Percentiles rank a stretch among this genome's conserved stretches.
Conservation (phyloP, 2,113 vertebrate genomes). For the Thalassarche chlororhynchos region DNA sequence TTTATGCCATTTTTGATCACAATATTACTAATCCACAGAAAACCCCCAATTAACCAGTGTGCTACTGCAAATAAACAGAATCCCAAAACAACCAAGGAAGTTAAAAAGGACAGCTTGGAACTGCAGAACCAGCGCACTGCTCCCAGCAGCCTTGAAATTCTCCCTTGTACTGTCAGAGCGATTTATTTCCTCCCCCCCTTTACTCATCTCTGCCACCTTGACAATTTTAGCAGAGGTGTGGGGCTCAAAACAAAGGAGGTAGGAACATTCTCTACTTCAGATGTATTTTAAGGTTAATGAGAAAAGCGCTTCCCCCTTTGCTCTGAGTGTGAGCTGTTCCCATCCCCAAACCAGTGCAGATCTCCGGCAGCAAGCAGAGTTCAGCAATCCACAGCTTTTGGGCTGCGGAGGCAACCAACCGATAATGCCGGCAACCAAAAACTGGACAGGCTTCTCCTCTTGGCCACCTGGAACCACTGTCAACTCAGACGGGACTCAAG, state of each 20-base stretch:
- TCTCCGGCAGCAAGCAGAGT: background rate
- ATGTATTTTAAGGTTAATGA: background rate
- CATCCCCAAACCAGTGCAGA: background rate
- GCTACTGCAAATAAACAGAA: background rate
- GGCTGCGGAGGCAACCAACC: background rate
- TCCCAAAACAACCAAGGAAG: rapidly evolving
- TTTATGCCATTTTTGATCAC: background rate
- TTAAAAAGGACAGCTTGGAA: background rate
- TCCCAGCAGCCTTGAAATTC: background rate
- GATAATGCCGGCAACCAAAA: rapidly evolving
- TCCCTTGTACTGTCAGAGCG: background rate
- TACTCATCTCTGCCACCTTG: background rate
- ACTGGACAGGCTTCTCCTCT: background rate
- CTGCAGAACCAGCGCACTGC: background rate
- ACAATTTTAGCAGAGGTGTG: background rate
- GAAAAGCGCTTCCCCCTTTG: background rate
- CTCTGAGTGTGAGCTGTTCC: rapidly evolving
- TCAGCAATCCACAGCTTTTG: background rate
- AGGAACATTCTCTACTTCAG: background rate
- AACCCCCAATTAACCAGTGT: background rate
- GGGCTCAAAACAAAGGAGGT: background rate
- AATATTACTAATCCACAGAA: background rate
- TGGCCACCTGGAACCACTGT: background rate
- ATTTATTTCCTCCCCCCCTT: background rate
- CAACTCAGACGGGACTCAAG: background rate